phyloP scores from a whole-genome alignment of 1,140 invertebrate species.

The Melitaea cinxia region DNA sequence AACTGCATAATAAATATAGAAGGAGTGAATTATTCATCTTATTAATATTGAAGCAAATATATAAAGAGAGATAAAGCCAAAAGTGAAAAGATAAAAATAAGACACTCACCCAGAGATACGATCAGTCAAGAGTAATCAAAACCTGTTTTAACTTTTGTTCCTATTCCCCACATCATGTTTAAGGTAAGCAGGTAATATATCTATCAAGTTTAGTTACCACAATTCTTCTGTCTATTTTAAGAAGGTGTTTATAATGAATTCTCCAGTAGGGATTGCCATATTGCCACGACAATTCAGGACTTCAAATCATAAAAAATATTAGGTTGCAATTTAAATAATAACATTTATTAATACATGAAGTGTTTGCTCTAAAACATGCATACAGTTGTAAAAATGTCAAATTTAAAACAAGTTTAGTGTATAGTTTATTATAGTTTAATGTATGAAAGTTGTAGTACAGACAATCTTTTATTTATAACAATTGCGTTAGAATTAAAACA shows the following conservation, averaged over 20 bases:
- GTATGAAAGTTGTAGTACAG: too few relatives aligned
- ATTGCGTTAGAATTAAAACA: too few relatives aligned
- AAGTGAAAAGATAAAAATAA: constrained; percentile 19
- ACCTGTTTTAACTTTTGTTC: constrained; percentile 30
- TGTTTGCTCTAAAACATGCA: too few relatives aligned
- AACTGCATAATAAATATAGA: constrained; percentile 13
- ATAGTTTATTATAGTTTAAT: too few relatives aligned
- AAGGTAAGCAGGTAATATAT: constrained; percentile 19
- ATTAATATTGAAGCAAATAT: neutral
- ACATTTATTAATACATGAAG: too few relatives aligned
- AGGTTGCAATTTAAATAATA: too few relatives aligned
- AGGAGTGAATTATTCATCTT: neutral
- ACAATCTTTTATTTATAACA: too few relatives aligned
- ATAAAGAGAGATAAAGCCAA: constrained; percentile 16
- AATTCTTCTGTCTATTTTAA: constrained; percentile 37
- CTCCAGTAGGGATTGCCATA: constrained; percentile 12
- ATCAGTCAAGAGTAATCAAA: constrained; percentile 27
- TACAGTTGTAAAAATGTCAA: too few relatives aligned
- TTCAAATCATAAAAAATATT: too few relatives aligned
- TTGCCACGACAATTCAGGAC: neutral
- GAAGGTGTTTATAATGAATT: constrained; percentile 36
- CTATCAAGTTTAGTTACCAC: constrained; percentile 34
- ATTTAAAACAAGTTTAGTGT: too few relatives aligned
- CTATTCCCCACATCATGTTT: constrained; percentile 19
- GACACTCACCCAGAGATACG: constrained; percentile 15